Evolutionary conservation across 2,797 vertebrate genomes (phyloP).

Genomic region (Apogon hyalosoma): DNA sequence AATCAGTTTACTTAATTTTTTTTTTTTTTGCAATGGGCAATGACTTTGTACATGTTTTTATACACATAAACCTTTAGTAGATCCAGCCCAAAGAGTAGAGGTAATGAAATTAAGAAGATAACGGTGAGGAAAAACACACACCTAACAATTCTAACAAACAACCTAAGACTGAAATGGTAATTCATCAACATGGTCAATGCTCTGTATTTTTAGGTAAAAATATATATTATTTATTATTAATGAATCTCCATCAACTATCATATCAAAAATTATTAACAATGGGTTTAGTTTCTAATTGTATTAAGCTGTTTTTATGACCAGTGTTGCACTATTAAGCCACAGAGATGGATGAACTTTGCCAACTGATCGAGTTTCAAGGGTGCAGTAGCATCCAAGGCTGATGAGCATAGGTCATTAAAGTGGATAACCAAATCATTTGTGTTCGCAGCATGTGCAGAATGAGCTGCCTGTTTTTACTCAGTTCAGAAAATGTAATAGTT

Average conservation of each 20-base stretch:
- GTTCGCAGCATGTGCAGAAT: conserved; percentile 24
- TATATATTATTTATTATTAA: background rate
- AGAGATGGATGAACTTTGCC: conserved; percentile 47
- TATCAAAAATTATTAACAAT: conserved; percentile 19
- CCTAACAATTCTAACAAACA: background rate
- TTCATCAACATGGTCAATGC: background rate
- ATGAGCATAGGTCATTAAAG: conserved; percentile 53
- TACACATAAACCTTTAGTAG: too few relatives aligned
- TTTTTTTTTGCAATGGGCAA: too few relatives aligned
- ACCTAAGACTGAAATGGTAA: background rate
- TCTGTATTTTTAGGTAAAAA: background rate
- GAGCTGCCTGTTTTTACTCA: conserved; percentile 47
- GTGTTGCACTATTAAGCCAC: conserved; percentile 32
- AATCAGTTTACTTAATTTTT: too few relatives aligned
- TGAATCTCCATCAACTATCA: background rate
- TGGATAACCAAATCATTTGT: conserved; percentile 48
- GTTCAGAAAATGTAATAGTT: conserved; percentile 44
- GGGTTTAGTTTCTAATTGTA: conserved; percentile 18
- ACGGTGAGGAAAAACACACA: too few relatives aligned
- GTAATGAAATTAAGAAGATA: too few relatives aligned
- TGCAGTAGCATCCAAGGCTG: conserved; percentile 34
- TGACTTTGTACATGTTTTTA: too few relatives aligned
- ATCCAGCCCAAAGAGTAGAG: too few relatives aligned
- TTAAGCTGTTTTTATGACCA: conserved; percentile 20
- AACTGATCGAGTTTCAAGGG: conserved; percentile 41